Evolutionary conservation across 2,888 invertebrate genomes (phyloP).

Genomic region (Ctena decussata): DNA sequence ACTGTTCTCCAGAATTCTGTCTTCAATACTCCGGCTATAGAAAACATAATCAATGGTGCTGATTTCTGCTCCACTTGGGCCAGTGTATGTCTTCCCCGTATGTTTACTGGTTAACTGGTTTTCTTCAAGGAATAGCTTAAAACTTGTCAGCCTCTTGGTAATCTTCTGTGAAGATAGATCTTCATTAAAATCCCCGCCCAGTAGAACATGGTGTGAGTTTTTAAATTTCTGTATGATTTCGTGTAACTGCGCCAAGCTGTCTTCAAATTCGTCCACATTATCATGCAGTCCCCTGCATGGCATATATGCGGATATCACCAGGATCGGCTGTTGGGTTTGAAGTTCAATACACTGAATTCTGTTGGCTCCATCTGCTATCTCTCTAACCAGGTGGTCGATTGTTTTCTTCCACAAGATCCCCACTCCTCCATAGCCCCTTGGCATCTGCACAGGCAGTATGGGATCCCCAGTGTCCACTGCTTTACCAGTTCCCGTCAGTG

Average conservation of each 20-base stretch:
- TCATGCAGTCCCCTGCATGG: slow-evolving; percentile 12
- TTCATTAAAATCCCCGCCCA: slow-evolving; percentile 37
- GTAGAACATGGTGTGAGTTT: slow-evolving; percentile 1
- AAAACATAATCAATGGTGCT: slow-evolving; percentile 18
- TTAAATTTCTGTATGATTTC: slow-evolving; percentile 20
- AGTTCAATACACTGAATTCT: slow-evolving; percentile 27
- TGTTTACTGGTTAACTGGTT: background rate
- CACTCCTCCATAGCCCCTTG: slow-evolving; percentile 25
- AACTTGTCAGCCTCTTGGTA: background rate
- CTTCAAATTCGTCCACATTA: background rate
- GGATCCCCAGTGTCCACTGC: slow-evolving; percentile 15
- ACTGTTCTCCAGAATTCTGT: background rate
- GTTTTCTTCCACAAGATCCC: slow-evolving; percentile 24
- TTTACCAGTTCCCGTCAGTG: background rate
- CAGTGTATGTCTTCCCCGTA: slow-evolving; percentile 10
- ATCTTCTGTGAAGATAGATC: background rate
- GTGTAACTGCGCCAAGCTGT: slow-evolving; percentile 8
- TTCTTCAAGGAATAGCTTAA: slow-evolving; percentile 6
- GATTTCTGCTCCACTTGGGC: slow-evolving; percentile 16
- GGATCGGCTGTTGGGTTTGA: background rate
- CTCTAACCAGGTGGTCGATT: slow-evolving; percentile 19
- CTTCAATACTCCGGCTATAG: background rate
- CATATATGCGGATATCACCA: slow-evolving; percentile 19
- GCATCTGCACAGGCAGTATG: slow-evolving; percentile 18
- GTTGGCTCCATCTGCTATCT: background rate